A percentile compares a stretch with the other conserved stretches of the same genome.
phyloP scores from a whole-genome alignment of 2,888 invertebrate genomes.

The Eilema caniola region DNA sequence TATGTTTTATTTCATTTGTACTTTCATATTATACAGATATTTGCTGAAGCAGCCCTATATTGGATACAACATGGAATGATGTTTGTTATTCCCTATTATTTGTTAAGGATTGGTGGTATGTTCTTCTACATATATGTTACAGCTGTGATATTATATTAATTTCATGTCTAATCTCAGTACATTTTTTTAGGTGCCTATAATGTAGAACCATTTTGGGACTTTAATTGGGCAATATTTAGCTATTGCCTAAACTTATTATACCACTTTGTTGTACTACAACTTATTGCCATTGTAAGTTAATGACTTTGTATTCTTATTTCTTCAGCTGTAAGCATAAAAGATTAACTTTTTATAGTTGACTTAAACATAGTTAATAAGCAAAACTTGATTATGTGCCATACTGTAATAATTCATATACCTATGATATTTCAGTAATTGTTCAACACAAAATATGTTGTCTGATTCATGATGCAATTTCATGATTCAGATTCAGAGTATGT shows the following conservation, averaged over 20 bases:
- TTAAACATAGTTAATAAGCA: not conserved
- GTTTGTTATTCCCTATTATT: slow-evolving; percentile 97
- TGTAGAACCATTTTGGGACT: slow-evolving; percentile 91
- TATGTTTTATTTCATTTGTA: not conserved
- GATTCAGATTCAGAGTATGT: no score
- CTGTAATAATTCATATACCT: no score
- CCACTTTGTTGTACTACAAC: slow-evolving; percentile 93
- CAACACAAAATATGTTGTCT: no score
- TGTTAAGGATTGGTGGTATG: slow-evolving; percentile 95
- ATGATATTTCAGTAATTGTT: no score
- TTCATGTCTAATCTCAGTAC: not conserved
- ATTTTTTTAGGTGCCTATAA: slow-evolving; percentile 92
- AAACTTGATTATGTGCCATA: not conserved
- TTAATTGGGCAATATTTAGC: slow-evolving; percentile 93
- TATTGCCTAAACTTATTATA: slow-evolving; percentile 93
- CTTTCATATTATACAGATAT: slow-evolving; percentile 87
- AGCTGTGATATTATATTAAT: not conserved
- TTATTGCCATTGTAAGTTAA: slow-evolving; percentile 87
- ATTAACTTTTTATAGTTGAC: not conserved
- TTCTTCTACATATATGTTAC: slow-evolving; percentile 31
- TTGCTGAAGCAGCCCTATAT: slow-evolving; percentile 96
- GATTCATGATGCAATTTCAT: no score
- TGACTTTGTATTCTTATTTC: slow-evolving; percentile 13
- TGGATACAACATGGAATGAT: slow-evolving; percentile 98
- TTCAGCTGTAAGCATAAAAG: not conserved